Percentiles rank a stretch among this genome's conserved stretches.
Evolutionary conservation across 1,140 invertebrate species (phyloP).

Genomic region (Acromyrmex charruanus): DNA sequence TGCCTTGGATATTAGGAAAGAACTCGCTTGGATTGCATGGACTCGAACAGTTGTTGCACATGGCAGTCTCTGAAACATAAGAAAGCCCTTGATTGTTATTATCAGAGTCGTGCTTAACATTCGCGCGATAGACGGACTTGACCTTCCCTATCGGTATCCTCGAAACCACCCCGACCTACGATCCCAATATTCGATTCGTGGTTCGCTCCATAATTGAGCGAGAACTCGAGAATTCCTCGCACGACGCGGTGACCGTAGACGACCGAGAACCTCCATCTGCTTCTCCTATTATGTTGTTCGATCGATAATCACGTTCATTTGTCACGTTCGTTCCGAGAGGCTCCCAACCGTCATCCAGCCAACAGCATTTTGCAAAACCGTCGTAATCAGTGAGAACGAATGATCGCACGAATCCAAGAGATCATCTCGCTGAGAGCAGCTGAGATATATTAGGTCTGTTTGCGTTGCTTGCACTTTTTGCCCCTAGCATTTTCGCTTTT

Average conservation of each 20-base stretch:
- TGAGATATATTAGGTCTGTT: too few relatives aligned
- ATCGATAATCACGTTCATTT: slow-evolving; percentile 72
- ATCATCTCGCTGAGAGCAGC: not conserved
- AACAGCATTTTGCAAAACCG: not conserved
- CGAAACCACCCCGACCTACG: slow-evolving; percentile 63
- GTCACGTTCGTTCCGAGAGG: slow-evolving; percentile 54
- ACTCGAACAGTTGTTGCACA: slow-evolving; percentile 50
- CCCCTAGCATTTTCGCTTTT: too few relatives aligned
- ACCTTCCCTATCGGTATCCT: slow-evolving; percentile 69
- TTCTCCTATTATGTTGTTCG: slow-evolving; percentile 56
- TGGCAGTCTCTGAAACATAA: slow-evolving; percentile 74
- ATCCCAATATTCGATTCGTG: slow-evolving; percentile 69
- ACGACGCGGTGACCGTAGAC: slow-evolving; percentile 36
- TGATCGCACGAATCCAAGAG: not conserved
- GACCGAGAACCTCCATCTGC: slow-evolving; percentile 54
- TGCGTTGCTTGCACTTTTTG: too few relatives aligned
- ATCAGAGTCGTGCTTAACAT: not conserved
- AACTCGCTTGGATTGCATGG: slow-evolving; percentile 72
- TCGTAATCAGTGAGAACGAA: not conserved
- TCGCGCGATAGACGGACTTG: slow-evolving; percentile 27
- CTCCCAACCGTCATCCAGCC: not conserved
- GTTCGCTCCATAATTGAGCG: slow-evolving; percentile 68
- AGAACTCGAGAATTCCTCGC: slow-evolving; percentile 65
- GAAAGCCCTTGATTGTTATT: not conserved
- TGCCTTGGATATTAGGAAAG: slow-evolving; percentile 85